Conservation (phyloP, 2,888 invertebrate species). For the Ypsolopha sequella region DNA sequence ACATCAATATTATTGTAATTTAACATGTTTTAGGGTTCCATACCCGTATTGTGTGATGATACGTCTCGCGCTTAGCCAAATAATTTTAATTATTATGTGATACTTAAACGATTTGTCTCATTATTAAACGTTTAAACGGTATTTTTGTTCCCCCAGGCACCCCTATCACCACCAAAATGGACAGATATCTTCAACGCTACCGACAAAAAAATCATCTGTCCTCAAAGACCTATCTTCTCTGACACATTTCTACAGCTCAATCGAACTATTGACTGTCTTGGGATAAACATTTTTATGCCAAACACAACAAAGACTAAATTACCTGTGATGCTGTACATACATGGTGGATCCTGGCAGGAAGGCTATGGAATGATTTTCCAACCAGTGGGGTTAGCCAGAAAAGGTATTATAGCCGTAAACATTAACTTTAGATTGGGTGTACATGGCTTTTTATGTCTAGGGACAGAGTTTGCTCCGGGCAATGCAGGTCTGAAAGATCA, state of each 20-base stretch:
- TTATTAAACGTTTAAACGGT: too few species aligned
- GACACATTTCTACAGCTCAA: background rate
- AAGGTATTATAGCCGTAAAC: background rate
- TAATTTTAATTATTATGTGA: too few species aligned
- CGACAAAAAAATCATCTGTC: slow-evolving; percentile 6
- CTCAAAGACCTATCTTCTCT: background rate
- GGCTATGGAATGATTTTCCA: background rate
- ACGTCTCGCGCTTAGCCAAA: too few species aligned
- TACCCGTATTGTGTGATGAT: too few species aligned
- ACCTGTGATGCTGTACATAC: slow-evolving; percentile 2
- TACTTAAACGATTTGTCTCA: too few species aligned
- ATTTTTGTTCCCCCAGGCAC: slow-evolving; percentile 1
- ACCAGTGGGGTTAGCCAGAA: background rate
- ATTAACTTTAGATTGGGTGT: slow-evolving; percentile 6
- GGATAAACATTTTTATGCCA: slow-evolving; percentile 5
- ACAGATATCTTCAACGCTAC: slow-evolving; percentile 5
- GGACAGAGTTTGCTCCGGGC: slow-evolving; percentile 2
- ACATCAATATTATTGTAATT: too few species aligned
- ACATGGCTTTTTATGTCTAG: slow-evolving; percentile 4
- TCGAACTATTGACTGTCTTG: slow-evolving; percentile 3
- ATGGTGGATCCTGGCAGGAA: slow-evolving; percentile 1
- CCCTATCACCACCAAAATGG: slow-evolving; percentile 5
- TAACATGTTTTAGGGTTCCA: too few species aligned
- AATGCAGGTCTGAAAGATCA: slow-evolving; percentile 5
- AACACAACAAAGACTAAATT: background rate